phyloP scores from a whole-genome alignment of 92 coral and sea anemone species.

The Montipora capitata region DNA sequence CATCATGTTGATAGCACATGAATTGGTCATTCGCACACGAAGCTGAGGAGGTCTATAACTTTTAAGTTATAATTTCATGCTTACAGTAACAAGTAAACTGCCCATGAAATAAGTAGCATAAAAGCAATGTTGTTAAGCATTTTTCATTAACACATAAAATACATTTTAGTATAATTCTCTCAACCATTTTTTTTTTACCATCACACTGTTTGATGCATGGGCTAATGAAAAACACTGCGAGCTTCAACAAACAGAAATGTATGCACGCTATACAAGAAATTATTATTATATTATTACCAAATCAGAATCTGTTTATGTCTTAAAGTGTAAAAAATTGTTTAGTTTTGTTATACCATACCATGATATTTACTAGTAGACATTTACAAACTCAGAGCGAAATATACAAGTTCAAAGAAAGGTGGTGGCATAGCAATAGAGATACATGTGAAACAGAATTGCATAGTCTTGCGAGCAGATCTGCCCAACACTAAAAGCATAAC shows the following conservation, averaged over 20 bases:
- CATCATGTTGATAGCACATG: background rate
- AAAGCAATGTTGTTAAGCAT: no score
- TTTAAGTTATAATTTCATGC: background rate
- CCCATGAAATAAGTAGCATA: background rate
- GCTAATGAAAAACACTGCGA: background rate
- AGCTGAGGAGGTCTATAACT: slow-evolving; percentile 2
- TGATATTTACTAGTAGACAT: slow-evolving; percentile 8
- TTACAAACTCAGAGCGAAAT: slow-evolving; percentile 11
- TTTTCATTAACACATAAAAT: background rate
- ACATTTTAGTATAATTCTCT: slow-evolving; percentile 3
- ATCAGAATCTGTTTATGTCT: slow-evolving; percentile 5
- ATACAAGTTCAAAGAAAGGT: slow-evolving; percentile 11
- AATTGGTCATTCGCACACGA: background rate
- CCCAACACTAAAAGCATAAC: slow-evolving; percentile 6
- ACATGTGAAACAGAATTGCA: slow-evolving; percentile 17
- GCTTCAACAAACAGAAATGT: slow-evolving; percentile 16
- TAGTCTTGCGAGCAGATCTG: background rate
- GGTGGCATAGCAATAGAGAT: slow-evolving; percentile 11
- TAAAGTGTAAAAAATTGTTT: slow-evolving; percentile 10
- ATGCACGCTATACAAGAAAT: background rate
- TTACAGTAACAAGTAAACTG: background rate
- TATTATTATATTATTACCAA: slow-evolving; percentile 7
- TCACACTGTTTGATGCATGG: background rate
- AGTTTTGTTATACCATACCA: slow-evolving; percentile 5
- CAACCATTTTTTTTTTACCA: slow-evolving; percentile 3